Evolutionary conservation across 2,113 vertebrate species (phyloP), one percentile per base, ranked within the genome.

Genomic region (Platysternon megacephalum): DNA sequence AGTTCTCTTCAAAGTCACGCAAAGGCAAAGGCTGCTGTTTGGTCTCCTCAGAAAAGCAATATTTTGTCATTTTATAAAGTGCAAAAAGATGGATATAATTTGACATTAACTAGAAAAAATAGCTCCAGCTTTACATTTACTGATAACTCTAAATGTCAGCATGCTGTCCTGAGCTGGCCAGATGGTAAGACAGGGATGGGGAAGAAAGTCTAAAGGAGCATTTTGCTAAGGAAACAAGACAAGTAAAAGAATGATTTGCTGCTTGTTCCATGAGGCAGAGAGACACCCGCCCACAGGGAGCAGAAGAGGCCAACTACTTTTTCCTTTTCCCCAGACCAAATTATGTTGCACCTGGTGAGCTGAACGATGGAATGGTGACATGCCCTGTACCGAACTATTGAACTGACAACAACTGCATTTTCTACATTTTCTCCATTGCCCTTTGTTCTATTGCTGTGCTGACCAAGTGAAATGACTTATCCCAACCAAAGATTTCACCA

Each of bases 401-500:
- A 91, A 44, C 44, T 85, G 61, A 29, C 81, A 79, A 65, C 52
- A 1, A 5, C 76, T 16, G 58, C 90, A 80, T 86, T 4, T 78
- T 26, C 82, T 35, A 88, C 29, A 42, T 93, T 95, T 90, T 86
- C 91, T 82, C 39, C 58, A 14, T 91, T 44, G 88, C 79, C 44
- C 28, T 49, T 68, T 72, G 86, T 51, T 91, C 91, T 68, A 28
- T 53, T 80, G 10, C 17, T 86, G 28, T 46, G 89, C 78, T 6
- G 46, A 49, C 89, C 86, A 94, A 65, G 44, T 28, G 85, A 91
- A 96, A 90, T 19, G 80, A 88, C 17, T 32, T 22, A 93, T 65
- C 5, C 86, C 86, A 93, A 91, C 93, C 85, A 93, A 95, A 94
- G 93, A 91, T 24, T 87, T 82, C 94, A 95, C 94, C 12, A 91